Base-by-base conservation (phyloP, 2,797 vertebrate genomes). In the Holocentrus rufus region DNA sequence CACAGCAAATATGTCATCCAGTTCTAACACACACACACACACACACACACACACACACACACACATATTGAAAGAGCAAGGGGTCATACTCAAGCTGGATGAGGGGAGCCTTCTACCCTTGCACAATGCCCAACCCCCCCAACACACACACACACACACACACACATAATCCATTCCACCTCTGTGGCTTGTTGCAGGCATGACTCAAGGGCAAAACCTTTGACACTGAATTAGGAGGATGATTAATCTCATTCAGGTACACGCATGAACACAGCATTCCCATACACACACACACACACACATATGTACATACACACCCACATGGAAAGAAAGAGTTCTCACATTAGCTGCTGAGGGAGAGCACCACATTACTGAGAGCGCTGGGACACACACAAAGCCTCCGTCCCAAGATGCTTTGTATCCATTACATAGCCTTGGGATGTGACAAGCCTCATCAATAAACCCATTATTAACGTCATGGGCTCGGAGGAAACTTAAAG, bases 381-480 rank as follows among this genome's bases (percentile, higher is more conserved):
- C 67, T 27, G 46, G 81, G 79, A 85, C 74, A 83, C 85, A 74
- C 81, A 86, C 87, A 80, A 52, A 69, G 72, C 66, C 44, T 77
- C 64, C 25, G 57, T 69, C 79, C 78, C 67, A 27, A 69, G 74
- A 84, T 73, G 68, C 69, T 82, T 55, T 67, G 58, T 75, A 81
- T 91, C 88, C 66, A 81, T 85, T 83, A 87, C 65, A 55, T 72
- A 77, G 81, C 84, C 64, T 53, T 50, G 69, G 65, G 31, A 81
- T 64, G 84, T 84, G 80, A 88, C 83, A 88, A 65, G 65, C 62
- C 64, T 75, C 83, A 81, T 92, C 80, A 87, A 87, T 86, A 87
- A 88, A 87, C 79, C 69, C 72, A 81, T 87, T 85, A 85, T 79
- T 85, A 88, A 84, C 79, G 80, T 82, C 69, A 69, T 65, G 77